phyloP scores from a whole-genome alignment of 2,113 vertebrate genomes.

The Dicaeum eximium region DNA sequence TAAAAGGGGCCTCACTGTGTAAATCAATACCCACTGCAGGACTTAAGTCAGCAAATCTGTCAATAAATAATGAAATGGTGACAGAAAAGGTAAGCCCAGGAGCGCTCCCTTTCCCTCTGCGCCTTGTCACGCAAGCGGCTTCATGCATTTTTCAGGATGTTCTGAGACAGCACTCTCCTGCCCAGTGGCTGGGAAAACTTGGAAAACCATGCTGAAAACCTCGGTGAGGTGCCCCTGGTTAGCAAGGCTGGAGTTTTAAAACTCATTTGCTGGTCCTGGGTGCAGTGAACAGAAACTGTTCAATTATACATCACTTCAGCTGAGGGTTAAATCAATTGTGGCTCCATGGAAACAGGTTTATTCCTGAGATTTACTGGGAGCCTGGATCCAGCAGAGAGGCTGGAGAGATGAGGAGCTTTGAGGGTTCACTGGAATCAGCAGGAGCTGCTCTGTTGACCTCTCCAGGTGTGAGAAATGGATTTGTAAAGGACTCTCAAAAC shows the following conservation, averaged over 20 bases:
- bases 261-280: background rate
- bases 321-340: background rate
- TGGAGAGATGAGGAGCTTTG: background rate
- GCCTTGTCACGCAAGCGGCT: background rate
- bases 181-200: background rate
- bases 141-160: constrained; percentile 70
- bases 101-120: background rate
- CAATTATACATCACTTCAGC: background rate
- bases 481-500: background rate
- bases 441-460: background rate
- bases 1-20: background rate
- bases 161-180: background rate
- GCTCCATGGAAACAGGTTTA: background rate
- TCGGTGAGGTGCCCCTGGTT: background rate
- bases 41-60: constrained; percentile 51
- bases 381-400: background rate
- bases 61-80: constrained; percentile 71
- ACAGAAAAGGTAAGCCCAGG: background rate
- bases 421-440: background rate
- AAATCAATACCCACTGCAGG: constrained; percentile 48
- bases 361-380: background rate
- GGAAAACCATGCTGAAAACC: background rate
- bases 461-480: background rate
- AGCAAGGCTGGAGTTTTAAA: background rate
- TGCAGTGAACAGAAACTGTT: background rate